These are phyloP conservation scores for Drosophila albomicans DNA, from an alignment of 1,140 invertebrate genomes.

Conservation along the genomic window DNA sequence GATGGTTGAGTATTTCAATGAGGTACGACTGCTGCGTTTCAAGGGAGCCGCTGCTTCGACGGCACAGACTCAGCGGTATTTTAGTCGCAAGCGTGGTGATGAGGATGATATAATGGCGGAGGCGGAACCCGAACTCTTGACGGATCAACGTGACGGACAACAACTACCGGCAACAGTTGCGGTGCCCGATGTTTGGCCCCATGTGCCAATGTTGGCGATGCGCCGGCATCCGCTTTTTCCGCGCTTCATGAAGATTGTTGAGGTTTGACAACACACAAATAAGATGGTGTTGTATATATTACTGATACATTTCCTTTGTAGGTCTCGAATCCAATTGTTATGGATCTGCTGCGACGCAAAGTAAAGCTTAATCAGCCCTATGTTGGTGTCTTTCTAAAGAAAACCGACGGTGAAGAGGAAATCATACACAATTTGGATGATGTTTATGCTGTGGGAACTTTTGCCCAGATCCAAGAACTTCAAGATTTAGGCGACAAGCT, in stretches of 20 bases:
- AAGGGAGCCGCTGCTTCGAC: conserved; percentile 31
- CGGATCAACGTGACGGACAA: conserved; percentile 79
- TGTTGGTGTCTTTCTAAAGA: conserved; percentile 98
- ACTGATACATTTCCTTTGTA: conserved; percentile 77
- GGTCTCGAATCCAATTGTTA: conserved; percentile 94
- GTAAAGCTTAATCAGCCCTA: conserved; percentile 98
- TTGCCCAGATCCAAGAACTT: conserved; percentile 99
- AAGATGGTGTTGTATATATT: background rate
- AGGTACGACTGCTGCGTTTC: conserved; percentile 45
- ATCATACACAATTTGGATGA: conserved; percentile 94
- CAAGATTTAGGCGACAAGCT: conserved; percentile 97
- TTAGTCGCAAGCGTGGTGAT: conserved; percentile 57
- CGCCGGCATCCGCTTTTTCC: conserved; percentile 98
- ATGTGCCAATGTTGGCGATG: conserved; percentile 97
- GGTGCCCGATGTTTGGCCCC: conserved; percentile 98
- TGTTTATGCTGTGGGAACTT: conserved; percentile 96
- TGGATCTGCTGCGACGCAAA: conserved; percentile 96
- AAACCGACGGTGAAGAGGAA: conserved; percentile 95
- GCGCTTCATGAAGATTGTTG: conserved; percentile 98
- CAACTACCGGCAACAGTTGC: conserved; percentile 94
- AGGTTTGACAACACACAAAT: conserved; percentile 87
- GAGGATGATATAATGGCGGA: conserved; percentile 53
- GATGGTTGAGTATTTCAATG: conserved; percentile 43
- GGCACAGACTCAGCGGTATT: conserved; percentile 55
- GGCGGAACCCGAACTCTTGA: conserved; percentile 41